A percentile compares a stretch with the other conserved stretches of the same genome.
These are phyloP conservation scores for Sclerodermus sp. DNA, from an alignment of 2,888 invertebrate genomes.

Conservation along the genomic window DNA sequence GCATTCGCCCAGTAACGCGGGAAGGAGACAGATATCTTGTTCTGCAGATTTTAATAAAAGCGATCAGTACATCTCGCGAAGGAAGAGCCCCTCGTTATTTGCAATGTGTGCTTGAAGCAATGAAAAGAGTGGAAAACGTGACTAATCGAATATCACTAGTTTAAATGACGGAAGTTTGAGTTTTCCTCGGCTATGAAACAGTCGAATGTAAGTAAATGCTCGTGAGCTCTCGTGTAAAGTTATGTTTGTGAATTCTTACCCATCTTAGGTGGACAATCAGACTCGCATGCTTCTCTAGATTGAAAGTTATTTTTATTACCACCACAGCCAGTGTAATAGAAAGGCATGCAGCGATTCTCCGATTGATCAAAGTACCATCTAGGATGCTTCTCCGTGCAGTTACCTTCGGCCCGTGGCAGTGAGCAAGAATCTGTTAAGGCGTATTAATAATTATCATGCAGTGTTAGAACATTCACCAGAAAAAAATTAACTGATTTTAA, in stretches of 20 bases:
- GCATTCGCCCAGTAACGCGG: conserved; percentile 77
- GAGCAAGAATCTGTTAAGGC: conserved; percentile 75
- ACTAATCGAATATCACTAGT: too few relatives aligned
- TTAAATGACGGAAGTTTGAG: background rate
- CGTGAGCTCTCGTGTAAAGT: background rate
- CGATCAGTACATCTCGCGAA: background rate
- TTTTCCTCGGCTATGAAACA: background rate
- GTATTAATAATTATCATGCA: conserved; percentile 49
- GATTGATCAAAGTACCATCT: conserved; percentile 84
- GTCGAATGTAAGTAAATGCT: background rate
- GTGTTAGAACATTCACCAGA: conserved; percentile 27
- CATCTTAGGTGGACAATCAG: conserved; percentile 75
- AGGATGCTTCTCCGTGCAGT: conserved; percentile 74
- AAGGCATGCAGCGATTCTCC: conserved; percentile 86
- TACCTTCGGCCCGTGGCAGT: conserved; percentile 74
- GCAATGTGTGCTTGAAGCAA: too few relatives aligned
- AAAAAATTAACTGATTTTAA: conserved; percentile 6
- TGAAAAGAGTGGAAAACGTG: too few relatives aligned
- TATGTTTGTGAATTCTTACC: conserved; percentile 69
- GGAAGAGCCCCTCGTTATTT: too few relatives aligned
- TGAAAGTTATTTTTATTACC: conserved; percentile 87
- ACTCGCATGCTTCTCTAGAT: conserved; percentile 72
- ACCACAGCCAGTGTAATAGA: conserved; percentile 90
- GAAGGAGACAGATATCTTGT: conserved; percentile 73
- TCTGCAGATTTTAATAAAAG: conserved; percentile 50